Conservation (phyloP, 2,888 invertebrate species). For the Autographa gamma region DNA sequence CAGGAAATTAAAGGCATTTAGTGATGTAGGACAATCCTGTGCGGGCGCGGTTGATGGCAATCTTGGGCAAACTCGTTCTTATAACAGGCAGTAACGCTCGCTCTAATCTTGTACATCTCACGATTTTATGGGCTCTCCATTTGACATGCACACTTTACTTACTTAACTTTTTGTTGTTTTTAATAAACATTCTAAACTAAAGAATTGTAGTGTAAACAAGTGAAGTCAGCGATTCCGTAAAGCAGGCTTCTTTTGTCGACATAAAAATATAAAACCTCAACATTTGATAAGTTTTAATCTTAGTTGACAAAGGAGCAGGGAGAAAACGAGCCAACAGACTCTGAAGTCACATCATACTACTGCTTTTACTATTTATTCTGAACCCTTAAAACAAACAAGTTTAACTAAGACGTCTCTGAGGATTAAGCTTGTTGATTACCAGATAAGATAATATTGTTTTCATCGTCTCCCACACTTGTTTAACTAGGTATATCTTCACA, state of each 20-base stretch:
- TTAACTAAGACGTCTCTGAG: background rate
- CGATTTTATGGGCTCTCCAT: conserved; percentile 57
- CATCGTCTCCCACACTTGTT: conserved; percentile 47
- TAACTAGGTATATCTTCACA: conserved; percentile 52
- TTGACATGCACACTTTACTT: conserved; percentile 49
- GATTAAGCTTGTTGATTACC: conserved; percentile 25
- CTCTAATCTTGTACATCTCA: conserved; percentile 62
- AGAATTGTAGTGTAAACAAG: background rate
- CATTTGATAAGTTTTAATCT: too few relatives aligned
- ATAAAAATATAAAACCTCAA: background rate
- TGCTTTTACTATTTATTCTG: background rate
- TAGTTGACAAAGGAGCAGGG: background rate
- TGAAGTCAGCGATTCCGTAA: background rate
- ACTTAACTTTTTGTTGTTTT: conserved; percentile 19
- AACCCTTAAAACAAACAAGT: background rate
- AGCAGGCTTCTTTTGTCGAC: background rate
- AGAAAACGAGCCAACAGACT: background rate
- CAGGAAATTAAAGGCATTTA: conserved; percentile 87
- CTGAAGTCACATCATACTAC: background rate
- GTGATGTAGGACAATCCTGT: conserved; percentile 82
- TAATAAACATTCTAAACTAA: conserved; percentile 15
- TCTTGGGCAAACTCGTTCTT: conserved; percentile 59
- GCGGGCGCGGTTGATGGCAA: conserved; percentile 60
- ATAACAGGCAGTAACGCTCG: conserved; percentile 53
- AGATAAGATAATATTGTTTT: conserved; percentile 44